Evolutionary conservation across 2,888 invertebrate species (phyloP).

Genomic region (Drymonia ruficornis): DNA sequence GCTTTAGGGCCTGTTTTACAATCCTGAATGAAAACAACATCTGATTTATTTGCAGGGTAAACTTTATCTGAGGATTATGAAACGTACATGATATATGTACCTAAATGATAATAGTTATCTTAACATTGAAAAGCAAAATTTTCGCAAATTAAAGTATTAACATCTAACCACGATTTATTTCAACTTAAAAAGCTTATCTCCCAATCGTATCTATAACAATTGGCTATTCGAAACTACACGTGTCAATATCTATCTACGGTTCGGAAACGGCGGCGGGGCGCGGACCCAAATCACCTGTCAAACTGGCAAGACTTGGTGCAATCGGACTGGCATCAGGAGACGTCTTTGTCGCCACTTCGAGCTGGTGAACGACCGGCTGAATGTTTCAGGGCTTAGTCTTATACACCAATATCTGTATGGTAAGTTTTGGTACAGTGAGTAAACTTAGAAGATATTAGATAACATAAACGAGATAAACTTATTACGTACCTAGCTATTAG

Average conservation of each 20-base stretch:
- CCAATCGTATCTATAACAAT: slow-evolving; percentile 12
- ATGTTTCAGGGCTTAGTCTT: slow-evolving; percentile 48
- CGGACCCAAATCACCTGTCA: slow-evolving; percentile 83
- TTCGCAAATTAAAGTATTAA: too few species aligned
- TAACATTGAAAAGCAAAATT: too few species aligned
- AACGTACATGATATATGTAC: too few species aligned
- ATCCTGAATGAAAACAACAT: too few species aligned
- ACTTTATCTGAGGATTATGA: too few species aligned
- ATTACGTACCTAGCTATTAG: too few species aligned
- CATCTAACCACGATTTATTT: neutral
- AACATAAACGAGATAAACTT: too few species aligned
- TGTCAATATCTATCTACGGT: slow-evolving; percentile 69
- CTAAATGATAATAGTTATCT: too few species aligned
- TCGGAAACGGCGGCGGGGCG: slow-evolving; percentile 66
- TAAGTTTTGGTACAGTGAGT: neutral
- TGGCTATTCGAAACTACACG: slow-evolving; percentile 40
- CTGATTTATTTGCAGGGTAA: too few species aligned
- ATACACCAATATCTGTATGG: slow-evolving; percentile 25
- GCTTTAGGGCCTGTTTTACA: too few species aligned
- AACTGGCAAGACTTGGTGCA: slow-evolving; percentile 65
- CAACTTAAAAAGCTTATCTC: slow-evolving; percentile 2
- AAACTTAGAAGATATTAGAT: too few species aligned
- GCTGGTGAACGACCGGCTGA: slow-evolving; percentile 59
- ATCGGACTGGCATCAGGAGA: slow-evolving; percentile 70
- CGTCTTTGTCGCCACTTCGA: slow-evolving; percentile 75